A percentile compares a stretch with the other conserved stretches of the same genome.
These are phyloP conservation scores for Pipistrellus kuhlii DNA, from an alignment of 2,797 vertebrate species.

Conservation along the genomic window DNA sequence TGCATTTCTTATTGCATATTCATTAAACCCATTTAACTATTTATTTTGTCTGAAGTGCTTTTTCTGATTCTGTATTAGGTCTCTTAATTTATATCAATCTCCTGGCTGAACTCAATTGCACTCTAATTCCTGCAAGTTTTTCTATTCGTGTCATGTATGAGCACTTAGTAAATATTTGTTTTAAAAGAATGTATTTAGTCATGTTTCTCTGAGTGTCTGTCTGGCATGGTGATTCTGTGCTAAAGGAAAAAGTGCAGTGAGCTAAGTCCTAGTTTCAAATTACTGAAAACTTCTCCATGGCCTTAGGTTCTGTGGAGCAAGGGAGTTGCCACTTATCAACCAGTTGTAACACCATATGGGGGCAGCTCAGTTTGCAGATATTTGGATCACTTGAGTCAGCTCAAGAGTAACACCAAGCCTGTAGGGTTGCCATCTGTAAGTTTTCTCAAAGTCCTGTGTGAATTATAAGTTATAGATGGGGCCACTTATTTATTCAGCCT, in stretches of 20 bases:
- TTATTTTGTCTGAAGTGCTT: background rate
- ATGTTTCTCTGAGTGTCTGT: background rate
- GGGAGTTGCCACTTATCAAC: background rate
- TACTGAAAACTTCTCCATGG: background rate
- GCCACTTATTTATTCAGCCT: background rate
- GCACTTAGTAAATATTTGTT: background rate
- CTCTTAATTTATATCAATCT: background rate
- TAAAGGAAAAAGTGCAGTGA: background rate
- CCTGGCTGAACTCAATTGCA: background rate
- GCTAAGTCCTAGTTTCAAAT: background rate
- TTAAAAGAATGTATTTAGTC: background rate
- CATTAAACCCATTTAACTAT: background rate
- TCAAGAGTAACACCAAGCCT: background rate
- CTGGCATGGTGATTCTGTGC: background rate
- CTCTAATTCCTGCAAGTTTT: background rate
- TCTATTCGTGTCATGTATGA: background rate
- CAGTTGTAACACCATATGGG: background rate
- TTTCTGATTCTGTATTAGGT: constrained; percentile 1
- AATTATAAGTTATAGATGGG: background rate
- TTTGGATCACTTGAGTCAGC: background rate
- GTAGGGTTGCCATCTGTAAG: background rate
- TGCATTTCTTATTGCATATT: background rate
- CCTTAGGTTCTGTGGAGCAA: background rate
- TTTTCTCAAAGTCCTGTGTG: background rate
- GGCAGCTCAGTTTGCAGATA: background rate